phyloP scores from a whole-genome alignment of 1,140 invertebrate species.

The Conus betulinus region DNA sequence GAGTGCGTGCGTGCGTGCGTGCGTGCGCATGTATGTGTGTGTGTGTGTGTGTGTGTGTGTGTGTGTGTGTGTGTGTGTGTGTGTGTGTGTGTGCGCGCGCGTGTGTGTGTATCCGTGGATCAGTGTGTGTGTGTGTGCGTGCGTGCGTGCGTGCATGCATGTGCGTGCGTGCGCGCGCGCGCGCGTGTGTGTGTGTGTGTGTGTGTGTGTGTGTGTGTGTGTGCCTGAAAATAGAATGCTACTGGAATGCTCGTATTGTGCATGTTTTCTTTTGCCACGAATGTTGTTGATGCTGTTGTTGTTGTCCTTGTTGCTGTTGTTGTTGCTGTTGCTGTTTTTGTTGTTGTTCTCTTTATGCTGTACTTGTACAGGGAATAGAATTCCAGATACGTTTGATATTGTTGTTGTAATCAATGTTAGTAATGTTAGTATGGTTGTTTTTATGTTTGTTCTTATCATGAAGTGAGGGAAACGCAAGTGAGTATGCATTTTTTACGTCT shows the following conservation, averaged over 20 bases:
- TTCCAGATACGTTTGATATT: too few species aligned
- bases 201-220: too few species aligned
- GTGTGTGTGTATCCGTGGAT: neutral
- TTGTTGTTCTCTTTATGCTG: neutral
- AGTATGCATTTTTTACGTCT: too few species aligned
- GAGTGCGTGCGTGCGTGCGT: too few species aligned
- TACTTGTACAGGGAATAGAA: neutral
- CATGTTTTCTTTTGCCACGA: too few species aligned
- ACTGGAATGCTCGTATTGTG: too few species aligned
- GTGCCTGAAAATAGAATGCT: too few species aligned
- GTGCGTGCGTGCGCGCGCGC: neutral
- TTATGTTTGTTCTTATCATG: too few species aligned
- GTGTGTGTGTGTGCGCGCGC: neutral
- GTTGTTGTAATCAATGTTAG: too few species aligned
- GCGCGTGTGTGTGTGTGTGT: neutral
- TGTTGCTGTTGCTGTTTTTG: neutral
- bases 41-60: neutral
- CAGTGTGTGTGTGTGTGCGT: neutral
- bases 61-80: neutral
- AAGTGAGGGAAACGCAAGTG: too few species aligned
- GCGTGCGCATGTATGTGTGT: neutral
- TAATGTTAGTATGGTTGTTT: too few species aligned
- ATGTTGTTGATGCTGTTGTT: too few species aligned
- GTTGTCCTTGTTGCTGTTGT: neutral
- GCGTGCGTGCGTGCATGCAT: neutral